phyloP scores from a whole-genome alignment of 2,888 invertebrate genomes.

The Mechanitis messenoides region DNA sequence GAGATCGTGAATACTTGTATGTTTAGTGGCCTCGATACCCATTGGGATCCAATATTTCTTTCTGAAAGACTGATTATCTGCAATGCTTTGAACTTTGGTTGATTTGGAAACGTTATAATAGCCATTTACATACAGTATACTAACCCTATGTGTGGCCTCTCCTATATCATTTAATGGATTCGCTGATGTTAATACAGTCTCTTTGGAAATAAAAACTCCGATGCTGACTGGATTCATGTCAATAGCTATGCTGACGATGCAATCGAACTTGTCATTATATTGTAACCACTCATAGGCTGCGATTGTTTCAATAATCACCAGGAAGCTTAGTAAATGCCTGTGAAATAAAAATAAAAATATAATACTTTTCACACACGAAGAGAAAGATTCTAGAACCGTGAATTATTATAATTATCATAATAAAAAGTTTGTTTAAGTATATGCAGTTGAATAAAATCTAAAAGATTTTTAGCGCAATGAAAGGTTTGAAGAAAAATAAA shows the following conservation, averaged over 20 bases:
- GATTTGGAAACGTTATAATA: conserved; percentile 5
- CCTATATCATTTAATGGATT: conserved; percentile 19
- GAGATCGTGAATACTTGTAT: conserved; percentile 24
- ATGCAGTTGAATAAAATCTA: too few species aligned
- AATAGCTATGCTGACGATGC: conserved; percentile 20
- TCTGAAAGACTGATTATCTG: conserved; percentile 16
- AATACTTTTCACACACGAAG: too few species aligned
- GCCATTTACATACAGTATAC: conserved; percentile 13
- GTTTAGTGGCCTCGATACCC: conserved; percentile 17
- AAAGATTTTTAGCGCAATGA: too few species aligned
- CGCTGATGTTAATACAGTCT: conserved; percentile 23
- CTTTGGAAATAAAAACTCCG: conserved; percentile 16
- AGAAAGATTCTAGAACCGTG: too few species aligned
- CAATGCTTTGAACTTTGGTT: conserved; percentile 8
- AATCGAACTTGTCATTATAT: conserved; percentile 17
- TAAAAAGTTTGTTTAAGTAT: too few species aligned
- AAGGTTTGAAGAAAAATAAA: too few species aligned
- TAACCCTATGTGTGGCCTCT: conserved; percentile 9
- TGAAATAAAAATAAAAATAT: too few species aligned
- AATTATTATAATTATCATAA: too few species aligned
- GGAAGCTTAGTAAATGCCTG: too few species aligned
- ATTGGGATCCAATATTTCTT: conserved; percentile 20
- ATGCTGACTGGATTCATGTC: conserved; percentile 12
- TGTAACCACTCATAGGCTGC: conserved; percentile 15
- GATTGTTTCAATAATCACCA: neutral